Base-by-base conservation (phyloP, 2,113 vertebrate genomes). In the Addax nasomaculatus region DNA sequence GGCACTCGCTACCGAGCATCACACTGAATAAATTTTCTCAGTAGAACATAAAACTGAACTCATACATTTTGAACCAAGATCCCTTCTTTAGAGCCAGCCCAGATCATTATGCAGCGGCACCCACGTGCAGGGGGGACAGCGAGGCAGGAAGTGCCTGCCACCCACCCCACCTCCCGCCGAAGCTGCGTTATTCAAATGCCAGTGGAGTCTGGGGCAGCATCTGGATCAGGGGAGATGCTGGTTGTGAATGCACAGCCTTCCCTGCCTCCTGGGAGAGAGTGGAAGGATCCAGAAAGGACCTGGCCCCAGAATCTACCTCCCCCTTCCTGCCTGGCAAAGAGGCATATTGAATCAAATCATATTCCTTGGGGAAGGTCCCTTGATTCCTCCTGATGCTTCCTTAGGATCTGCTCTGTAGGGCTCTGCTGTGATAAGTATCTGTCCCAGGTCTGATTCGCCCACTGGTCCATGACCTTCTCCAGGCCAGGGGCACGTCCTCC, bases 11-110 rank as follows among this genome's bases (percentile, higher is more conserved):
- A 98, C 99, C 95, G 97, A 99, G 98, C 98, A 99, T 99, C 99
- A 99, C 99, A 99, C 99, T 99, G 99, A 99, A 99, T 99, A 99
- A 98, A 99, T 99, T 99, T 99, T 99, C 99, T 98, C 98, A 93
- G 98, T 98, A 98, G 98, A 99, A 99, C 98, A 99, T 98, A 99
- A 99, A 99, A 99, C 99, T 99, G 98, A 99, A 98, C 98, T 98
- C 98, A 98, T 99, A 98, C 98, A 98, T 99, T 99, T 98, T 98
- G 99, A 99, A 98, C 98, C 98, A 96, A 98, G 98, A 98, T 98
- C 98, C 98, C 98, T 98, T 98, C 99, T 98, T 98, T 98, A 57
- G 97, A 99, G 98, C 98, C 98, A 98, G 97, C 98, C 98, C 93
- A 96, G 97, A 98, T 98, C 98, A 98, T 99, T 99, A 98, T 98